Conservation (phyloP, 2,888 invertebrate species). For the Thalpophila matura region DNA sequence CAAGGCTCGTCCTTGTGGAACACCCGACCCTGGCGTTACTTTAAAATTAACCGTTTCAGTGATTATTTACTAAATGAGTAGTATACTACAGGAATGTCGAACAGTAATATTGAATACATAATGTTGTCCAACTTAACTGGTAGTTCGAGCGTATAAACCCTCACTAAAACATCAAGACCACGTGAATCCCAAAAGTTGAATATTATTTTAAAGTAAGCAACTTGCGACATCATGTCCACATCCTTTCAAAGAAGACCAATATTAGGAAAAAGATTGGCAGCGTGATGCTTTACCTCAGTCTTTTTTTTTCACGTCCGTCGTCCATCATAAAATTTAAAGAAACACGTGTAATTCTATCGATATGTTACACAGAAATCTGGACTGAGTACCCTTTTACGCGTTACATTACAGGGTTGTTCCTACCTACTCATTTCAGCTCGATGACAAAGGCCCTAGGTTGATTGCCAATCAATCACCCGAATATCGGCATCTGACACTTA, state of each 20-base stretch:
- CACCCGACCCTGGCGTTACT: constrained; percentile 79
- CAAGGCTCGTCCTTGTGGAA: constrained; percentile 84
- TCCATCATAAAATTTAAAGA: not conserved
- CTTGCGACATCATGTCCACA: not conserved
- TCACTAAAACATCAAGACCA: not conserved
- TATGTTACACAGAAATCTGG: not conserved
- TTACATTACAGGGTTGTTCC: constrained; percentile 8
- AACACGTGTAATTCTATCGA: not conserved
- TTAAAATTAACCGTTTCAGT: constrained; percentile 86
- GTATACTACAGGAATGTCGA: constrained; percentile 37
- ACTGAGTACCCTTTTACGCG: not conserved
- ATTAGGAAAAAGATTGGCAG: not conserved
- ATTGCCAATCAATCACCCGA: constrained; percentile 60
- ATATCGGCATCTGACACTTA: constrained; percentile 67
- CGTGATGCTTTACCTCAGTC: no score
- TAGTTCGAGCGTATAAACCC: constrained; percentile 9
- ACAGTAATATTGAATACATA: constrained; percentile 9
- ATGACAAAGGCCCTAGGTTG: constrained; percentile 45
- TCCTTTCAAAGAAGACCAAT: not conserved
- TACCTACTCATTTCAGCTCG: constrained; percentile 19
- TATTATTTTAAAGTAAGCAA: not conserved
- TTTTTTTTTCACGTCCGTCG: not conserved
- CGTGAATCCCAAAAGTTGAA: not conserved
- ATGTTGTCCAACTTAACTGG: not conserved
- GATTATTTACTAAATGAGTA: constrained; percentile 71